A percentile compares a stretch with the other conserved stretches of the same genome.
Evolutionary conservation across 2,888 invertebrate species (phyloP).

Genomic region (Cyrtodaria siliqua): DNA sequence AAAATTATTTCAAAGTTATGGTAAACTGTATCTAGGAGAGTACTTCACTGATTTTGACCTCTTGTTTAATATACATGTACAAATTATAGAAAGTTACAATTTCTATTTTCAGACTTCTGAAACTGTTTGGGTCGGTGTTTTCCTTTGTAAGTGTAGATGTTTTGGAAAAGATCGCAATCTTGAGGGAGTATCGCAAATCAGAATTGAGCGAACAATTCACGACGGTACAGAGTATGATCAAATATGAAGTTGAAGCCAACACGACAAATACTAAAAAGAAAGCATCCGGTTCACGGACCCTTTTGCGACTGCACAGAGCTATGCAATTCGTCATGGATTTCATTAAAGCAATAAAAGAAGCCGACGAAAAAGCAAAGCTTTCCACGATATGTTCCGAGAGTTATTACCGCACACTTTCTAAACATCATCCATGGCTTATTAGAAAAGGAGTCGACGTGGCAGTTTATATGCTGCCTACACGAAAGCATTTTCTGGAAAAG

Average conservation of each 20-base stretch:
- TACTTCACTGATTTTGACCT: too few species aligned
- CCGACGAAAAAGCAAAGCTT: conserved; percentile 80
- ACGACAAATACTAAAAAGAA: conserved; percentile 88
- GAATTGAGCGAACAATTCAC: conserved; percentile 86
- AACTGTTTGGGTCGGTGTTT: conserved; percentile 95
- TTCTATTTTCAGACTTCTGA: conserved; percentile 94
- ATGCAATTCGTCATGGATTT: conserved; percentile 96
- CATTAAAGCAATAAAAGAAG: conserved; percentile 89
- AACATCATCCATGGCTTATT: conserved; percentile 95
- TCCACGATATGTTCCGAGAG: conserved; percentile 90
- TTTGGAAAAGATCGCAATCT: conserved; percentile 93
- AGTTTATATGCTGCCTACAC: conserved; percentile 94
- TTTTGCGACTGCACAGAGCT: conserved; percentile 95
- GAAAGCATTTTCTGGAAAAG: conserved; percentile 88
- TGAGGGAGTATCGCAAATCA: conserved; percentile 88
- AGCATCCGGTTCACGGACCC: conserved; percentile 94
- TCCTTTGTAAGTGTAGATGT: conserved; percentile 97
- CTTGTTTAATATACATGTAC: too few species aligned
- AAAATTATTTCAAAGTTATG: too few species aligned
- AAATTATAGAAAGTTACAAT: too few species aligned
- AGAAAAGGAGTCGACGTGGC: conserved; percentile 90
- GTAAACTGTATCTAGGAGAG: too few species aligned
- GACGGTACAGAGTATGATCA: conserved; percentile 94
- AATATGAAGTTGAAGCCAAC: conserved; percentile 91
- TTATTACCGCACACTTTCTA: conserved; percentile 94